phyloP scores from a whole-genome alignment of 1,140 invertebrate species.

The Zaprionus vittiger region DNA sequence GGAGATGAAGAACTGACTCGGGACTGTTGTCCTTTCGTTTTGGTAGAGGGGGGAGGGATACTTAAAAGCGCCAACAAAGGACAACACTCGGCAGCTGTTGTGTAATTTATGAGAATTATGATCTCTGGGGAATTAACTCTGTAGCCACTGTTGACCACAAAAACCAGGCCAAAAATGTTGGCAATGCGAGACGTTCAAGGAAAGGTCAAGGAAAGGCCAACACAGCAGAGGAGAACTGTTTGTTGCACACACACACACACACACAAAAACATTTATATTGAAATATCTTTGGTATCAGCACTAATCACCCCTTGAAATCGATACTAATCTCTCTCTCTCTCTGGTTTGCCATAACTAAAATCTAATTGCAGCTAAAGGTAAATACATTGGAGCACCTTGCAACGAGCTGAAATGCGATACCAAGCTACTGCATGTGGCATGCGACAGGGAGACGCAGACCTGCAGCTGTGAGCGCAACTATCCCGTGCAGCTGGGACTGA shows the following conservation, averaged over 20 bases:
- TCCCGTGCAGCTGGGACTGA: constrained; percentile 89
- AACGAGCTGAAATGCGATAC: constrained; percentile 89
- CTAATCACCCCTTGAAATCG: not conserved
- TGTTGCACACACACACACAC: not conserved
- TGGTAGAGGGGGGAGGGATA: not conserved
- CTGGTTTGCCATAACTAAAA: not conserved
- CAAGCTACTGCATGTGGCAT: constrained; percentile 89
- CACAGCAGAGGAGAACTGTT: not conserved
- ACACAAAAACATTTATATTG: not conserved
- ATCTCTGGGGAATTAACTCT: constrained; percentile 44
- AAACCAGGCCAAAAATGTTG: constrained; percentile 23
- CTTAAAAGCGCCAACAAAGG: constrained; percentile 9
- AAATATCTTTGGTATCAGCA: not conserved
- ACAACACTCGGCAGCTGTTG: constrained; percentile 39
- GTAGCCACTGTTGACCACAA: not conserved
- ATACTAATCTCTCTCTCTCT: not conserved
- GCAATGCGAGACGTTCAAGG: constrained; percentile 12
- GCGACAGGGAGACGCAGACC: constrained; percentile 88
- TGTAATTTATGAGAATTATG: constrained; percentile 51
- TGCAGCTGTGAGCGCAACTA: constrained; percentile 92
- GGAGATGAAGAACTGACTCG: not conserved
- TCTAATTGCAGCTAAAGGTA: constrained; percentile 86
- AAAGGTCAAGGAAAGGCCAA: constrained; percentile 43
- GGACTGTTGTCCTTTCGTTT: not conserved
- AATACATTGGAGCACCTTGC: constrained; percentile 91